Conservation (phyloP, 2,888 invertebrate species). For the Dicyrtomina minuta region DNA sequence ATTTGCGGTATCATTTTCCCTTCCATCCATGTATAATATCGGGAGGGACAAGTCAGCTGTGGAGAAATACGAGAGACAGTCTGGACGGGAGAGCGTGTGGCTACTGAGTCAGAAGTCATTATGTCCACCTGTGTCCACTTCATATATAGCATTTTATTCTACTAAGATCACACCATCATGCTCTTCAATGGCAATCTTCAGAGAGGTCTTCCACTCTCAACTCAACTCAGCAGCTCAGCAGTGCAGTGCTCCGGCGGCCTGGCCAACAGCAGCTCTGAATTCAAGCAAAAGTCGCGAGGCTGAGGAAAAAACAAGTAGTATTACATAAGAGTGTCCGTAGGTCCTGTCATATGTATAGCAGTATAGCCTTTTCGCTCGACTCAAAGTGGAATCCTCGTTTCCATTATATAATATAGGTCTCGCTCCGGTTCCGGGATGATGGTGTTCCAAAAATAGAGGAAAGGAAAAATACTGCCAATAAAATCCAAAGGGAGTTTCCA, state of each 20-base stretch:
- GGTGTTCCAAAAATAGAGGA: not conserved
- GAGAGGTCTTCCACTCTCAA: not conserved
- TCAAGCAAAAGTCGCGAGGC: too few species aligned
- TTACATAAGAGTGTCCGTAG: too few species aligned
- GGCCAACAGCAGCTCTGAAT: not conserved
- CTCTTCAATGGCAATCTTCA: conserved; percentile 38
- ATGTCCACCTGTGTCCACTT: conserved; percentile 53
- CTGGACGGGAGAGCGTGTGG: conserved; percentile 30
- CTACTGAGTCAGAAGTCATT: conserved; percentile 52
- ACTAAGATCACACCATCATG: conserved; percentile 48
- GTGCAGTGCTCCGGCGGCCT: too few species aligned
- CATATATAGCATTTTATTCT: conserved; percentile 43
- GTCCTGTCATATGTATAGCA: conserved; percentile 10
- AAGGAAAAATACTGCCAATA: conserved; percentile 28
- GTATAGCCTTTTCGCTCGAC: too few species aligned
- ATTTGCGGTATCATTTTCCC: conserved; percentile 47
- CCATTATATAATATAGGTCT: too few species aligned
- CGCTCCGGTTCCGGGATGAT: not conserved
- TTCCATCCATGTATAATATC: conserved; percentile 40
- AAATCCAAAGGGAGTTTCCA: conserved; percentile 27
- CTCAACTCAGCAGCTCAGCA: too few species aligned
- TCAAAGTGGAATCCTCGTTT: too few species aligned
- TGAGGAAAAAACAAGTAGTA: too few species aligned
- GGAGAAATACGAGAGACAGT: conserved; percentile 17
- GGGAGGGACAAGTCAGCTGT: conserved; percentile 30